Conservation (phyloP, 2,113 vertebrate species). For the Gnathonemus longibarbis region DNA sequence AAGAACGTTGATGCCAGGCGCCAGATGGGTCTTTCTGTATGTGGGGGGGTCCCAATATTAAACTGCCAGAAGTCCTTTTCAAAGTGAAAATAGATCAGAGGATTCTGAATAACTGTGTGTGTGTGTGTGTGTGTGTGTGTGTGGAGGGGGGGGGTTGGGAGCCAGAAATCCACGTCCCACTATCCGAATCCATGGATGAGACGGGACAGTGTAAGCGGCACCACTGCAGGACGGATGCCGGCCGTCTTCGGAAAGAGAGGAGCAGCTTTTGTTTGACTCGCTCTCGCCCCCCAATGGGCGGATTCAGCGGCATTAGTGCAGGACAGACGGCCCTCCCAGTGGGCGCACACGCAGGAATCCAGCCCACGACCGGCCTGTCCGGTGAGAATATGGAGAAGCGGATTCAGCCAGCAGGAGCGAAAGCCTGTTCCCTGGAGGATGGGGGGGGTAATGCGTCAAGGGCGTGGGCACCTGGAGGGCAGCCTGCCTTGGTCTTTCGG, state of each 20-base stretch:
- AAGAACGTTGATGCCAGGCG: slow-evolving; percentile 28
- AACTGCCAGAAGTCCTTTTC: no score
- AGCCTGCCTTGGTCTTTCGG: background rate
- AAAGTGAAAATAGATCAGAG: background rate
- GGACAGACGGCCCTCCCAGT: background rate
- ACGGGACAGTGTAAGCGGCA: background rate
- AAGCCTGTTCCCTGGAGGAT: background rate
- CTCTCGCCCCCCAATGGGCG: background rate
- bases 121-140: background rate
- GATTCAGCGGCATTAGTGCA: background rate
- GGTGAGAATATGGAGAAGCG: background rate
- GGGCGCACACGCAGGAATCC: background rate
- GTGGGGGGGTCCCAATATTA: background rate
- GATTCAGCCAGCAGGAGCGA: background rate
- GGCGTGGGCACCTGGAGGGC: background rate
- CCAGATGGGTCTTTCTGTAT: background rate
- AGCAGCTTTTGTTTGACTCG: background rate
- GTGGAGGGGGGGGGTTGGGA: background rate
- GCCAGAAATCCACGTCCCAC: background rate
- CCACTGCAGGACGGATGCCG: background rate
- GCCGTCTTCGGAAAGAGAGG: background rate
- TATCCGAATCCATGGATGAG: background rate
- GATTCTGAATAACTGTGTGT: background rate
- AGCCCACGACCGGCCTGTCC: background rate
- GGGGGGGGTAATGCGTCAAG: background rate